Percentiles rank a stretch among this genome's conserved stretches.
Evolutionary conservation across 2,113 vertebrate species (phyloP).

Genomic region (Centropus bengalensis): DNA sequence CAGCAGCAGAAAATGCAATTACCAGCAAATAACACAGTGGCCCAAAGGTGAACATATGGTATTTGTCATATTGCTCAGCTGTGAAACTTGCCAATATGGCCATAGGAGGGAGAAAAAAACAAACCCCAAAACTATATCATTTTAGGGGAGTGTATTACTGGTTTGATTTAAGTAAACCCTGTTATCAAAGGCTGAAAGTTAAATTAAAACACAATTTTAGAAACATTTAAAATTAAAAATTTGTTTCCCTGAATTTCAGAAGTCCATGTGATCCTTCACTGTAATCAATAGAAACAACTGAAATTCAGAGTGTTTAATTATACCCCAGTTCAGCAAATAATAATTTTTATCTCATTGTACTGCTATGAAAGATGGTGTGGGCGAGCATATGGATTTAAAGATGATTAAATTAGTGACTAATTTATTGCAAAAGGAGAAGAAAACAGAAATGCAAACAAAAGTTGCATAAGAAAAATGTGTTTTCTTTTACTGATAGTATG

Average conservation of each 20-base stretch:
- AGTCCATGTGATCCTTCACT: neutral
- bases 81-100: conserved; percentile 40
- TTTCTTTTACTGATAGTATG: neutral
- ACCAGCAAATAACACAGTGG: conserved; percentile 61
- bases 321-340: conserved; percentile 19
- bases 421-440: conserved; percentile 29
- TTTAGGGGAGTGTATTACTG: neutral
- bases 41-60: conserved; percentile 68
- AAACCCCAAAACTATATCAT: neutral
- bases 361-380: neutral
- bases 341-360: conserved; percentile 37
- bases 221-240: neutral
- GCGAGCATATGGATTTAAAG: conserved; percentile 33
- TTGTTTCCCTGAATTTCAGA: neutral
- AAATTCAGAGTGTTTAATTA: conserved; percentile 46
- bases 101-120: neutral
- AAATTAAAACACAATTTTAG: neutral
- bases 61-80: conserved; percentile 63
- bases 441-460: conserved; percentile 17
- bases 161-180: neutral
- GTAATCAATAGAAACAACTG: neutral
- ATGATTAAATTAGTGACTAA: conserved; percentile 55
- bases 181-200: neutral
- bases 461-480: neutral
- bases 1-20: conserved; percentile 44